A percentile compares a stretch with the other conserved stretches of the same genome.
Conservation (phyloP, 2,888 invertebrate genomes). For the Quadroppia sp. region DNA sequence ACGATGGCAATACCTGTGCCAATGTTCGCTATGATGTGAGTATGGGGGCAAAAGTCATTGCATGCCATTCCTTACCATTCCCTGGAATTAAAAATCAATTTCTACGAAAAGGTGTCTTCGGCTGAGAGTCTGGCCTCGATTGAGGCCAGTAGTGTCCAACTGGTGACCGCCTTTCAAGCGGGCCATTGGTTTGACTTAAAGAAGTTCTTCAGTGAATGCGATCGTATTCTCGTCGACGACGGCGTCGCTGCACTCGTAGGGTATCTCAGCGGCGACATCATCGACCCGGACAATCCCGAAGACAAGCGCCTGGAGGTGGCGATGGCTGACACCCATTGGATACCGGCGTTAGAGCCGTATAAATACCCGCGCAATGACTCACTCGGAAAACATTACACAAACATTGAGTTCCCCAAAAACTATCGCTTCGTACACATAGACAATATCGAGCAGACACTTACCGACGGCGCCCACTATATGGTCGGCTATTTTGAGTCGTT, state of each 20-base stretch:
- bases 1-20: conserved; percentile 48
- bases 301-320: not conserved
- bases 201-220: conserved; percentile 54
- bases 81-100: too few relatives aligned
- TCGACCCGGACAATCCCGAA: not conserved
- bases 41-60: too few relatives aligned
- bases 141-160: conserved; percentile 50
- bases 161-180: conserved; percentile 55
- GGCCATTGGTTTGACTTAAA: conserved; percentile 56
- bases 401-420: conserved; percentile 48
- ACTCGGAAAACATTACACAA: conserved; percentile 47
- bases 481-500: conserved; percentile 51
- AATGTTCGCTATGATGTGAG: conserved; percentile 48
- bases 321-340: not conserved
- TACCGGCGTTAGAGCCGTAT: not conserved
- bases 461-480: conserved; percentile 50
- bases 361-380: conserved; percentile 17
- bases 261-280: too few relatives aligned
- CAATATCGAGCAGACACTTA: conserved; percentile 33
- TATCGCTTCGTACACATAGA: conserved; percentile 47
- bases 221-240: conserved; percentile 53
- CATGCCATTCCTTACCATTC: too few relatives aligned
- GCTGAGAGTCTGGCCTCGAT: conserved; percentile 53
- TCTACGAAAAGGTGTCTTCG: conserved; percentile 50
- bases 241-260: conserved; percentile 53